Conservation (phyloP, 2,888 invertebrate genomes). For the Bellardia pandia region DNA sequence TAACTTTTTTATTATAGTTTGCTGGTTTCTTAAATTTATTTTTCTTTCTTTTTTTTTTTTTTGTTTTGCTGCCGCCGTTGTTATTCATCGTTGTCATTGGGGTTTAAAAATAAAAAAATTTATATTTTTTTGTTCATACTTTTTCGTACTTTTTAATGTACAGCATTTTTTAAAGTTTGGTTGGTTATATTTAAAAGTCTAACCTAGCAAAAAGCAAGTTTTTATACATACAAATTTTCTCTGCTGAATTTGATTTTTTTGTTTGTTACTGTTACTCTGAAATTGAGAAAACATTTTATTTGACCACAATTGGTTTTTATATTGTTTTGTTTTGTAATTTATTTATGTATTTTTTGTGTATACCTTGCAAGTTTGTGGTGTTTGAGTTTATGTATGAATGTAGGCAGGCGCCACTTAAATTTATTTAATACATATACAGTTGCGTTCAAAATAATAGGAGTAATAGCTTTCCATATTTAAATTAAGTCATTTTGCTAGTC, state of each 20-base stretch:
- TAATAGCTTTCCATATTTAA: no score
- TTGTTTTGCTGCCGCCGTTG: conserved; percentile 43
- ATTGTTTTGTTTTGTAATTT: conserved; percentile 28
- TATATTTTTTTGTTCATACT: conserved; percentile 20
- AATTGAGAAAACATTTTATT: conserved; percentile 30
- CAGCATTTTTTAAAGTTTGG: conserved; percentile 52
- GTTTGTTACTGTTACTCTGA: conserved; percentile 49
- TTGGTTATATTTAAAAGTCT: conserved; percentile 59
- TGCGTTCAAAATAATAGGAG: no score
- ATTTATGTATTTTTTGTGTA: conserved; percentile 1
- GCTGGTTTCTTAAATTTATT: conserved; percentile 59
- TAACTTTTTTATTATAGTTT: conserved; percentile 63
- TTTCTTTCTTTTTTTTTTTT: conserved; percentile 16
- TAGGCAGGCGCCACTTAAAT: conserved; percentile 60
- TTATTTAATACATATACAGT: conserved; percentile 24
- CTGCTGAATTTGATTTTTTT: neutral
- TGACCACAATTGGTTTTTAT: conserved; percentile 57
- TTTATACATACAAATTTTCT: conserved; percentile 21
- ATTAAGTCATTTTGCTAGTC: no score
- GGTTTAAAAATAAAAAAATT: conserved; percentile 23
- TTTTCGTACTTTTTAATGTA: conserved; percentile 45
- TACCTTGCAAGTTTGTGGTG: neutral
- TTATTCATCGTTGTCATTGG: conserved; percentile 58
- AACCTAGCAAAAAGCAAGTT: conserved; percentile 53
- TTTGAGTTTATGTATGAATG: conserved; percentile 7